phyloP scores from a whole-genome alignment of 1,140 invertebrate species.

The Drosophila simulans region DNA sequence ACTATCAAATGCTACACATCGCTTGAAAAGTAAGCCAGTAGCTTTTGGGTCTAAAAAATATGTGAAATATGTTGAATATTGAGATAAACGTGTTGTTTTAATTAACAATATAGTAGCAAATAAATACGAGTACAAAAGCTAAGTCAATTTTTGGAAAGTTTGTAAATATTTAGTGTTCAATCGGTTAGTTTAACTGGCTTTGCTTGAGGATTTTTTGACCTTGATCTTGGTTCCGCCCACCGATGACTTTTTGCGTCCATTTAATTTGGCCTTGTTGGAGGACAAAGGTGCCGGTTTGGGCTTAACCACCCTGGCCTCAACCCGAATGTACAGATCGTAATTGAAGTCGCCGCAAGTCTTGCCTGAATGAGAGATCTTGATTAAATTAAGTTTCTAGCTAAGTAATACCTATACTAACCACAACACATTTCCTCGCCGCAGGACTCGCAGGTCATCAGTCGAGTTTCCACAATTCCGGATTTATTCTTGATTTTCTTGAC shows the following conservation, averaged over 20 bases:
- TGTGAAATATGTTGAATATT: background rate
- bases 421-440: constrained; percentile 94
- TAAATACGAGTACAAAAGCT: background rate
- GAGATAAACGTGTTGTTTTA: background rate
- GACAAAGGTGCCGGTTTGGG: constrained; percentile 58
- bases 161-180: too few species aligned
- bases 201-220: constrained; percentile 63
- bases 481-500: constrained; percentile 91
- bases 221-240: constrained; percentile 87
- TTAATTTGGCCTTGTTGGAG: constrained; percentile 71
- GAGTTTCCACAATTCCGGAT: constrained; percentile 91
- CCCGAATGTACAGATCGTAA: constrained; percentile 85
- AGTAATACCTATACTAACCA: background rate
- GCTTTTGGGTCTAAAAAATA: too few species aligned
- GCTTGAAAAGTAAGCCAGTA: background rate
- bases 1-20: constrained; percentile 8
- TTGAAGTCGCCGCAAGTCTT: constrained; percentile 85
- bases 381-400: background rate
- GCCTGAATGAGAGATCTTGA: constrained; percentile 59
- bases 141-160: background rate
- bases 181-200: constrained; percentile 19
- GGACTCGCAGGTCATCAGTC: constrained; percentile 90
- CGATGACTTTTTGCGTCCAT: constrained; percentile 87
- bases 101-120: background rate
- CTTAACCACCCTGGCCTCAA: constrained; percentile 77